Evolutionary conservation across 2,113 vertebrate genomes (phyloP).

Genomic region (Mormyrus iriodes): DNA sequence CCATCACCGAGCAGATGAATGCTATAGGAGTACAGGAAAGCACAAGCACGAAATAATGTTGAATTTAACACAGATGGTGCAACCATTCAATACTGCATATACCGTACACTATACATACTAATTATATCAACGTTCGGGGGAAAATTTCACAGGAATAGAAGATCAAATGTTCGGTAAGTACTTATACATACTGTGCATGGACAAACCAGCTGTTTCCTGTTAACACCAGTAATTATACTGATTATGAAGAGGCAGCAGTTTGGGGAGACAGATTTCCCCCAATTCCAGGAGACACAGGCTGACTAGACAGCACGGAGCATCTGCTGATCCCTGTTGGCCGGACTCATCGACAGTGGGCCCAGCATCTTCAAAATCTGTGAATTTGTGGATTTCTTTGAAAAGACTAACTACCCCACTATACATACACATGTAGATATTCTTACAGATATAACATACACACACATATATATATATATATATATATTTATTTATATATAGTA

Average conservation of each 20-base stretch:
- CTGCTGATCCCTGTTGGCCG: not conserved
- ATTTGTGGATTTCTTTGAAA: not conserved
- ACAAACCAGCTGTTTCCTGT: not conserved
- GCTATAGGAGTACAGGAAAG: not conserved
- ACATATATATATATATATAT: not conserved
- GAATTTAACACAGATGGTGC: not conserved
- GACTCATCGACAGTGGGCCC: not conserved
- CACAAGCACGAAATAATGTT: not conserved
- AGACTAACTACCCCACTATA: not conserved
- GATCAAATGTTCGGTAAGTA: not conserved
- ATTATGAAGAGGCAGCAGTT: not conserved
- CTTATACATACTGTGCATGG: not conserved
- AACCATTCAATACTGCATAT: not conserved
- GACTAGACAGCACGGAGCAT: not conserved
- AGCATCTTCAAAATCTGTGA: not conserved
- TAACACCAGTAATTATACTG: not conserved
- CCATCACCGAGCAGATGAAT: not conserved
- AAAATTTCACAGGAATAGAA: not conserved
- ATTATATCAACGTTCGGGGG: not conserved
- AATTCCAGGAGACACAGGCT: not conserved
- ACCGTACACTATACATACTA: not conserved
- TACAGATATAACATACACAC: not conserved
- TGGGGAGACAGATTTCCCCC: constrained; percentile 6
- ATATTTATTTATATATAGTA: not conserved
- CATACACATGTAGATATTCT: not conserved